Percentiles rank a stretch among this genome's conserved stretches.
Evolutionary conservation across 2,888 invertebrate species (phyloP).

Genomic region (Furcula furcula): DNA sequence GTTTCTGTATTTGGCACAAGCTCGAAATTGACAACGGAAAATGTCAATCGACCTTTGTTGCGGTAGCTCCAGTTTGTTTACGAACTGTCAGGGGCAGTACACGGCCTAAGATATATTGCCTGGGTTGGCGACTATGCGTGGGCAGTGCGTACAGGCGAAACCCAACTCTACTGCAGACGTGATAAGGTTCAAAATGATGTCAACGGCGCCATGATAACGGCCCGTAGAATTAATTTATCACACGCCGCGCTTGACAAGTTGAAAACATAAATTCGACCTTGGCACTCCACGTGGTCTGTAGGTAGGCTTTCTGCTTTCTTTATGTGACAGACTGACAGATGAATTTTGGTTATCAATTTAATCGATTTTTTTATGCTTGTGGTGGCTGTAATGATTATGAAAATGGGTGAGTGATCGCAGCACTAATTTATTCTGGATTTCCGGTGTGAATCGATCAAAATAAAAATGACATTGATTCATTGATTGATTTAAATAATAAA

Average conservation of each 20-base stretch:
- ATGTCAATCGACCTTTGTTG: slow-evolving; percentile 65
- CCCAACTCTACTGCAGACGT: slow-evolving; percentile 19
- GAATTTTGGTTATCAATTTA: slow-evolving; percentile 26
- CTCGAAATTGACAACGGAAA: slow-evolving; percentile 36
- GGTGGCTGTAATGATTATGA: slow-evolving; percentile 18
- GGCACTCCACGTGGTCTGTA: slow-evolving; percentile 78
- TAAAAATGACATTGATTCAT: too few species aligned
- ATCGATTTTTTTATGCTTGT: slow-evolving; percentile 16
- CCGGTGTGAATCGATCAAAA: not conserved
- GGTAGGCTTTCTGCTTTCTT: slow-evolving; percentile 53
- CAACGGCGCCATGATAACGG: slow-evolving; percentile 59
- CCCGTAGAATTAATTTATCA: slow-evolving; percentile 82
- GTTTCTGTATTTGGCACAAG: slow-evolving; percentile 20
- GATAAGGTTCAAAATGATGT: slow-evolving; percentile 39
- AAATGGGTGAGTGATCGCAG: not conserved
- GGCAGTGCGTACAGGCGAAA: slow-evolving; percentile 45
- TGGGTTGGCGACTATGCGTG: slow-evolving; percentile 82
- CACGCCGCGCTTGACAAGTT: slow-evolving; percentile 82
- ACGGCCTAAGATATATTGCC: slow-evolving; percentile 83
- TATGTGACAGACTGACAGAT: slow-evolving; percentile 13
- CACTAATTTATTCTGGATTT: not conserved
- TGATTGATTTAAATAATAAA: not conserved
- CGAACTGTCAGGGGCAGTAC: slow-evolving; percentile 82
- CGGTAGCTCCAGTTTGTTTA: slow-evolving; percentile 82
- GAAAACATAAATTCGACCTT: slow-evolving; percentile 83